Base-by-base conservation (phyloP, 2,797 vertebrate genomes). In the Spinus pinus region DNA sequence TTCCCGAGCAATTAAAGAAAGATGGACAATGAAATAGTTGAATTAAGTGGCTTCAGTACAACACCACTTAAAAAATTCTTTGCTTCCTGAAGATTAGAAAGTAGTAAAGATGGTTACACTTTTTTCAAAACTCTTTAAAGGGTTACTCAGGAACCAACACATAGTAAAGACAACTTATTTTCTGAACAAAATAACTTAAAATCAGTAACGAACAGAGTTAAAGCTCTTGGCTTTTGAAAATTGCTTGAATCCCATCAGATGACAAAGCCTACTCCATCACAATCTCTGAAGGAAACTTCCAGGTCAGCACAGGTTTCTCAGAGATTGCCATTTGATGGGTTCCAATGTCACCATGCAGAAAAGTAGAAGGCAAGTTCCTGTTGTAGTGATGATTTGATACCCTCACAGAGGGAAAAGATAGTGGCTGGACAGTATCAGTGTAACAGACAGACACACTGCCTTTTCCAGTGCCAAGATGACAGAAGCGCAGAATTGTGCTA, bases 91-190 rank as follows among this genome's bases (percentile, higher is more conserved):
- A 54, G 22, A 73, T 31, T 58, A 58, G 50, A 27, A 90, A 69
- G 17, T 2, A 4, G 4, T 9, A 58, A 49, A 58, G 1, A 10
- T 31, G 33, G 57, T 0, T n/a, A 17, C 3, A 9, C 4, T 24
- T 42, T 47, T 73, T 25, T 64, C 41, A 69, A 64, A 46, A 64
- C 10, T 44, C 28, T 23, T 1, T 58, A 37, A 64, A 13, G 21
- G 6, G 5, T 44, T 8, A 49, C 41, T 35, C 39, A 53, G 33
- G 21, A 86, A 79, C 14, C 2, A 31, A 39, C 11, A 28, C 15
- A 25, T 9, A 33, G 8, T n/a, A 22, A 82, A 37, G 23, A 49
- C 12, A 74, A 50, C 13, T 69, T 49, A 7, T 69, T 4, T n/a
- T 58, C 46, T 44, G 14, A 39, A 69, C 1, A 58, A 69, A 62